Evolutionary conservation across 2,113 vertebrate genomes (phyloP).

Genomic region (Saccopteryx leptura): DNA sequence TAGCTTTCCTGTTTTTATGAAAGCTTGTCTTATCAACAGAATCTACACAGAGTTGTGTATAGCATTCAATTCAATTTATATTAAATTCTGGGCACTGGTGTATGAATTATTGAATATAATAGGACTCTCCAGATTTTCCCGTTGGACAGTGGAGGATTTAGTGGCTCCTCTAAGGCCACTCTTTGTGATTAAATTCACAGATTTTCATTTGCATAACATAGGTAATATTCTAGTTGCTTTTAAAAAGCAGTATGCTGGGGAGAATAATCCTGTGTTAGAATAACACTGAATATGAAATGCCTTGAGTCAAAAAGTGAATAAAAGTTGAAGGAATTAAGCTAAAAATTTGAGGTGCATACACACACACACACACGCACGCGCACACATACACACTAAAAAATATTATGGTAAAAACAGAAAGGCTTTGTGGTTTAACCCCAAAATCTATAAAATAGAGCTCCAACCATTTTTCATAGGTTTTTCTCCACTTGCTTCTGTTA

Average conservation of each 20-base stretch:
- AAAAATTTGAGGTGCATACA: neutral
- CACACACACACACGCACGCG: neutral
- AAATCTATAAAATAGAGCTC: neutral
- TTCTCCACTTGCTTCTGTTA: neutral
- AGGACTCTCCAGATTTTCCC: constrained; percentile 68
- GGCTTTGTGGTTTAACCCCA: neutral
- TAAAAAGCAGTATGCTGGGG: constrained; percentile 11
- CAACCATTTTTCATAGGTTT: constrained; percentile 1
- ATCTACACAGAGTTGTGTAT: constrained; percentile 68
- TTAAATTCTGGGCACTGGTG: constrained; percentile 72
- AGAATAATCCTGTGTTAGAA: constrained; percentile 50
- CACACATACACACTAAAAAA: neutral
- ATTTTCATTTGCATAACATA: constrained; percentile 71
- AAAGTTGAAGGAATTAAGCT: constrained; percentile 49
- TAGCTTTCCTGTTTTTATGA: constrained; percentile 76
- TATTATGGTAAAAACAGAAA: neutral
- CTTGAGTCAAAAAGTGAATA: constrained; percentile 10
- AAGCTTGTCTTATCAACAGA: constrained; percentile 59
- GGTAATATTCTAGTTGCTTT: constrained; percentile 66
- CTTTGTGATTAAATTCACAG: constrained; percentile 67
- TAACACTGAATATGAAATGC: neutral
- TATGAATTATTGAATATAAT: constrained; percentile 54
- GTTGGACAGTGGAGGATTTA: constrained; percentile 63
- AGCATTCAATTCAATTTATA: constrained; percentile 73
- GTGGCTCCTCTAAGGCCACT: constrained; percentile 54